These are phyloP conservation scores for Coregonus clupeaformis DNA, from an alignment of 2,113 vertebrate genomes.

Conservation along the genomic window DNA sequence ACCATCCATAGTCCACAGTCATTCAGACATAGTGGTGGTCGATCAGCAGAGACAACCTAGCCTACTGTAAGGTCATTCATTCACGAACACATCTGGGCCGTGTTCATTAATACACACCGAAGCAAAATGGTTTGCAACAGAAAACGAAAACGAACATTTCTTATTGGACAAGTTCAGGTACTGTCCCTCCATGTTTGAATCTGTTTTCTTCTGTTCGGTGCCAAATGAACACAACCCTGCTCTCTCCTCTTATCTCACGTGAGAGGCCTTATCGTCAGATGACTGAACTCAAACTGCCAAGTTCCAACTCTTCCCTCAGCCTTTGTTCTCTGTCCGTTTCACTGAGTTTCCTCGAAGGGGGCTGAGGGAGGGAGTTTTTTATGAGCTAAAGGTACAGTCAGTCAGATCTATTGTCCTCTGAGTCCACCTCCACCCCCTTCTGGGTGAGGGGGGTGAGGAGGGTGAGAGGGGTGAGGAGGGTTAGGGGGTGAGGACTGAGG, in stretches of 20 bases:
- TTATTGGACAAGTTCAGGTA: too few species aligned
- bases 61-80: conserved; percentile 27
- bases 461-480: too few species aligned
- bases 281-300: conserved; percentile 27
- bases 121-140: background rate
- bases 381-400: conserved; percentile 8
- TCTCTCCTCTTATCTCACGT: too few species aligned
- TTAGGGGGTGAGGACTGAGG: too few species aligned
- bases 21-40: background rate
- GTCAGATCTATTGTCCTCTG: conserved; percentile 22
- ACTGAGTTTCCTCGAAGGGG: conserved; percentile 49
- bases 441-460: too few species aligned
- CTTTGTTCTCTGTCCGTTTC: conserved; percentile 36
- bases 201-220: too few species aligned
- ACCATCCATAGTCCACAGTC: conserved; percentile 31
- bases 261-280: conserved; percentile 41
- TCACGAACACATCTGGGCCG: conserved; percentile 4
- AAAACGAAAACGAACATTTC: too few species aligned
- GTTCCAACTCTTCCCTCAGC: background rate
- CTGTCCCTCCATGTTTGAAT: too few species aligned
- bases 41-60: conserved; percentile 16
- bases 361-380: conserved; percentile 26
- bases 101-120: conserved; percentile 25
- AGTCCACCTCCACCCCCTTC: background rate
- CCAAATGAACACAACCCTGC: too few species aligned